Evolutionary conservation across 2,113 vertebrate species (phyloP), one percentile per base, ranked within the genome.

Genomic region (Pterocles burchelli): DNA sequence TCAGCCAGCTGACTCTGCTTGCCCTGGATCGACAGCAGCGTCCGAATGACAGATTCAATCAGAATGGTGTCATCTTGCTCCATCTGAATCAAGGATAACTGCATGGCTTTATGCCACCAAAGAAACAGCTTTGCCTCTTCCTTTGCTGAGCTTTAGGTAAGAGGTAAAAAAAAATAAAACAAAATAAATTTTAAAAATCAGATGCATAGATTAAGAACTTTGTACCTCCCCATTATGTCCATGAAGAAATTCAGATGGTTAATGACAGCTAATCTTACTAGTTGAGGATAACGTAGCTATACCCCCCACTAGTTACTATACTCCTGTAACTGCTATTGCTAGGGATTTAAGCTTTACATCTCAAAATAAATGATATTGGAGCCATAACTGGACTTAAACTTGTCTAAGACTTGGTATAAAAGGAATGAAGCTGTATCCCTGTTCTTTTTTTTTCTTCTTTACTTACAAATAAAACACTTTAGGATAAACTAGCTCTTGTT

Each of bases 71-170:
- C 99, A 3, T 97, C 98, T 87, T 99, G 99, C 66, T 99, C 98
- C 13, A 97, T 88, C 96, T 99, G 99, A 34, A 98, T 97, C 96
- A 99, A 98, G 91, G 98, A 98, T 31, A 99, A 97, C 84, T 98
- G 98, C 80, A 99, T 95, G 19, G 98, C 97, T 93, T 99, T 99
- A 90, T 99, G 99, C 99, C 99, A 99, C 99, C 99, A 99, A 22
- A 99, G 97, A 76, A 99, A 99, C 91, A 99, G 98, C 95, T 99
- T 99, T n/a, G 99, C 98, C 94, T 99, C 99, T 36, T 99, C 99
- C 34, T 97, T 97, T 9, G 97, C 86, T 51, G 98, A 98, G 82
- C 99, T 99, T 97, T 41, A 82, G 55, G 45, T 13, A 36, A 67
- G 21, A 72, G 59, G 18, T 13, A 9, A 63, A 72, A 12, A 58